Evolutionary conservation across 2,113 vertebrate genomes (phyloP), one percentile per base, ranked within the genome.

Genomic region (Catharus bicknelli): DNA sequence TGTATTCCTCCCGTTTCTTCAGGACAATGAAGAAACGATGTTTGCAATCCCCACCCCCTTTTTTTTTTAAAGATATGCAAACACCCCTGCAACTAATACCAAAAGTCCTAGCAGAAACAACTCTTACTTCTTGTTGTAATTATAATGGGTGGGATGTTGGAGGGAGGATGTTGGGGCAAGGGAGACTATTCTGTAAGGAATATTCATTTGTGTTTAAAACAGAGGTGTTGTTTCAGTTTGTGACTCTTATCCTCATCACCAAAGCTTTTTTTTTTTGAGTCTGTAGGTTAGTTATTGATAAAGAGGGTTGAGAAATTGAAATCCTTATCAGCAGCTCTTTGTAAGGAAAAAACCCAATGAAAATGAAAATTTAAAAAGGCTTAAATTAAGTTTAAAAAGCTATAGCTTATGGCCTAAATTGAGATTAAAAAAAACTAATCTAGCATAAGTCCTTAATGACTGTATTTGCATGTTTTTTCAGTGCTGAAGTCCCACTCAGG

Each of bases 401-500:
- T 48, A 61, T 64, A 92, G 74, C 1, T 87, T 79, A 64, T n/a
- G 73, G 48, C 12, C 69, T 95, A 90, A 94, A 84, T 45, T 73
- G 50, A 92, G 59, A 83, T n/a, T 16, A 13, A 25, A 64, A 79
- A 40, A 19, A 78, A 21, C 43, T 27, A 79, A 88, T 64, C n/a
- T 89, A 83, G 10, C 32, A 2, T 73, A 87, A 88, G 51, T 76
- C 43, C 0, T 90, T 95, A 85, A 86, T 91, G 75, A 61, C 75
- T 95, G 75, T 93, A 91, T 95, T 86, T 93, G 72, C 89, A 81
- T 88, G 80, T 95, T 96, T 97, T 96, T 95, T 73, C 89, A 95
- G 92, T 86, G 90, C 58, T 82, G 79, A 88, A 82, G 77, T 93
- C 94, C 91, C 89, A 93, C 74, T 90, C 91, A 90, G 90, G 70